Evolutionary conservation across 2,888 invertebrate genomes (phyloP), one percentile per base, ranked within the genome.

Genomic region (Caenorhabditis imperialis): DNA sequence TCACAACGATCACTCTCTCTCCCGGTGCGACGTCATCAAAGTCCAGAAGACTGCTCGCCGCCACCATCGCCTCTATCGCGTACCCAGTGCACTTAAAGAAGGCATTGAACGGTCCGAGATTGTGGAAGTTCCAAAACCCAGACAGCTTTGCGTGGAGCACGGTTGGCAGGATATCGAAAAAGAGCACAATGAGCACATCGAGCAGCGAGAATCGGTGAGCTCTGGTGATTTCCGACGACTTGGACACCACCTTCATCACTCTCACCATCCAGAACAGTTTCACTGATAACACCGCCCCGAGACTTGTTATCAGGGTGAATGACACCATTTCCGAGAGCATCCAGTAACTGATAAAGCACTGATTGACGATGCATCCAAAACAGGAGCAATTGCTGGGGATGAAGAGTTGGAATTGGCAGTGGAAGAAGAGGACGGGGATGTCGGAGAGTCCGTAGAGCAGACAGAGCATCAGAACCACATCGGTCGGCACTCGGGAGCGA

Each of bases 131-230:
- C 10, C 20, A 23, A 4, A 23, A 12, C 8, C 23, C 44, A 12
- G 22, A 23, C 22, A 44, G 14, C n/a, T 44, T 44, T 20, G 44
- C 44, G 4, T 23, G 22, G 4, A 44, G 7, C 20, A 44, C 23
- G 20, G 20, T 23, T 4, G 44, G 44, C 4, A 44, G 44, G 3
- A 44, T 44, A 22, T 44, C 44, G n/a, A 44, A 44, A 22, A 44
- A 4, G 4, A 23, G 22, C 12, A 44, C 12, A 10, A 44, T 44
- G 22, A 44, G 1, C 8, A 44, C 23, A 20, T 62, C 62, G 12
- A 62, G 18, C 5, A 62, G 44, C 1, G 62, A 51, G 1, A 62
- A 22, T 14, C 53, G 51, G 25, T 62, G 51, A 0, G 62, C 40
- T n/a, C 20, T 40, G 2, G 40, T 3, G 18, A 40, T 40, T 10